A percentile compares a stretch with the other conserved stretches of the same genome.
Conservation (phyloP, 2,888 invertebrate genomes). For the Onthophagus sagittarius region DNA sequence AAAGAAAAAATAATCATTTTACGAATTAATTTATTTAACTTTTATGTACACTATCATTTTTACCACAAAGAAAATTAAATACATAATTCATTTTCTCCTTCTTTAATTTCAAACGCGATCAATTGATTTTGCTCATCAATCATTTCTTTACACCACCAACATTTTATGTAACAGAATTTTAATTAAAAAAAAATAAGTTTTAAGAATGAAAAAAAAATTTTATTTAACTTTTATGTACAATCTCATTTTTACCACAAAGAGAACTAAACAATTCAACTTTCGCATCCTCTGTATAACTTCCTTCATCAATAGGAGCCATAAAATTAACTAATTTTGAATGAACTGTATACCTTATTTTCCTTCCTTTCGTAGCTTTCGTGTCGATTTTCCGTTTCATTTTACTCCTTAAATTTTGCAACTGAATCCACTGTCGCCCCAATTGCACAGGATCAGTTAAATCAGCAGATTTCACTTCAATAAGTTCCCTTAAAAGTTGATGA, state of each 20-base stretch:
- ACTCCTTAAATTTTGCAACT: conserved; percentile 84
- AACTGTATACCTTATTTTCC: conserved; percentile 82
- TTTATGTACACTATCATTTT: conserved; percentile 27
- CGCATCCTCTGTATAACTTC: conserved; percentile 72
- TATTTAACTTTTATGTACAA: background rate
- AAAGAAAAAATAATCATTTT: too few relatives aligned
- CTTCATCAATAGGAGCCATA: conserved; percentile 77
- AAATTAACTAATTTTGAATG: conserved; percentile 85
- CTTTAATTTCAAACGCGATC: too few relatives aligned
- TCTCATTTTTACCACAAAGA: conserved; percentile 62
- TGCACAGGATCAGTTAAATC: conserved; percentile 80
- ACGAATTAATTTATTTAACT: too few relatives aligned
- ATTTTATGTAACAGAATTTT: too few relatives aligned
- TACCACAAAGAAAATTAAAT: conserved; percentile 78
- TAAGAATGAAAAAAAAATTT: too few relatives aligned
- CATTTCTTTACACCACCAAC: too few relatives aligned
- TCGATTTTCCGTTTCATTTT: conserved; percentile 93
- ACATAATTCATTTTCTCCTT: too few relatives aligned
- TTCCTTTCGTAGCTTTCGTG: conserved; percentile 90
- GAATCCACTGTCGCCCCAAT: conserved; percentile 85
- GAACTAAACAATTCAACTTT: conserved; percentile 78
- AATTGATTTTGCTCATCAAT: too few relatives aligned
- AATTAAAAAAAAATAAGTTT: too few relatives aligned
- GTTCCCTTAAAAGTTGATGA: conserved; percentile 84
- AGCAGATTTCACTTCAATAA: conserved; percentile 87